Conservation (phyloP, 2,113 vertebrate genomes). For the Cheirogaleus medius region DNA sequence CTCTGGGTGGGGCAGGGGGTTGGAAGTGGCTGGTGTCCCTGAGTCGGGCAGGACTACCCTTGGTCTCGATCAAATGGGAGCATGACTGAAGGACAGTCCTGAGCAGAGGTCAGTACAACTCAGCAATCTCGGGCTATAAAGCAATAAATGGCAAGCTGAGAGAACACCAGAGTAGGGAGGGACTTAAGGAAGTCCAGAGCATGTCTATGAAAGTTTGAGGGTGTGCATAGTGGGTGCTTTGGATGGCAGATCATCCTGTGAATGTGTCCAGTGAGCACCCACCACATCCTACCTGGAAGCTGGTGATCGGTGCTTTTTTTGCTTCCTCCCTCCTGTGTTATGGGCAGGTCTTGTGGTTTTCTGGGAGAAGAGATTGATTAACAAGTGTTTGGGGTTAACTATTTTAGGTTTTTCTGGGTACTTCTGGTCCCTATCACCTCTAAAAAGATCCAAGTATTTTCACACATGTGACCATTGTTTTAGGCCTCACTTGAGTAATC, state of each 20-base stretch:
- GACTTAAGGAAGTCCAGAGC: neutral
- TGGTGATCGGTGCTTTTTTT: neutral
- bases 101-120: slow-evolving; percentile 56
- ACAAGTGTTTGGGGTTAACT: slow-evolving; percentile 2
- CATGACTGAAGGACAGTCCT: neutral
- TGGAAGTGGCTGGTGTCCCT: neutral
- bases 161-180: neutral
- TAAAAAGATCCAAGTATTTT: neutral
- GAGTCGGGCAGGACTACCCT: neutral
- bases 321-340: neutral
- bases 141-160: slow-evolving; percentile 50
- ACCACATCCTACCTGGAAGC: neutral
- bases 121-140: slow-evolving; percentile 50
- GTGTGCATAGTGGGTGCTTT: neutral
- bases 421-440: neutral
- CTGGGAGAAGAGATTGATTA: neutral
- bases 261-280: neutral
- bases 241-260: neutral
- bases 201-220: neutral
- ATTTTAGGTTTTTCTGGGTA: neutral
- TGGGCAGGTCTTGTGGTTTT: neutral
- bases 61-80: neutral
- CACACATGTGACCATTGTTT: neutral
- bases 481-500: neutral
- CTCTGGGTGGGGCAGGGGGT: neutral